Base-by-base conservation (phyloP, 1,140 invertebrate genomes). In the Mylabris phalerata region DNA sequence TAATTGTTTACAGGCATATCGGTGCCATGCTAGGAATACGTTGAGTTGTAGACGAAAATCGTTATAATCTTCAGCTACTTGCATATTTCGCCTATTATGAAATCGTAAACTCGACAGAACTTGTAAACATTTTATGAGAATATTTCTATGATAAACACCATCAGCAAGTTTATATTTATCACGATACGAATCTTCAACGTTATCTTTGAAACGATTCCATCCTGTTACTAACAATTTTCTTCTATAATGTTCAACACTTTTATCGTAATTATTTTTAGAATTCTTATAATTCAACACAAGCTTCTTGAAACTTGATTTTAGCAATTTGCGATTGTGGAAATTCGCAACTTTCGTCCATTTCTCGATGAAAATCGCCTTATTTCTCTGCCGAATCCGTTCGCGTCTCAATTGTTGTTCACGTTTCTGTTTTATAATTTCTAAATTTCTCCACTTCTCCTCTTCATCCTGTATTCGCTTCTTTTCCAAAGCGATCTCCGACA, bases 21-120 rank as follows among this genome's bases (percentile, higher is more conserved):
- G 65, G 3, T 73, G 67, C 72, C 82, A 82, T 38, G 73, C 69
- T n/a, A 69, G 67, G 61, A 84, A 83, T 26, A 75, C 71, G 24
- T 75, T 63, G 48, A 78, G 76, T 49, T 75, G 72, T n/a, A 81
- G 63, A 55, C 75, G 78, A 13, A 83, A 71, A 50, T 82, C 80
- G 59, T 81, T 79, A 65, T 79, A 81, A 67, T 85, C 83, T 47
- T 82, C 79, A 11, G 83, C 83, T 4, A 82, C 79, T 72, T 81
- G 78, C 62, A 55, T 51, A 10, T 32, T 32, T 32, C 32, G 32
- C 7, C 7, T 32, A 32, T 4, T 32, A 32, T 32, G 4, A 32
- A 32, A 5, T 32, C 7, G 32, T 32, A 32, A 32, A 19, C 19
- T 32, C 7, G 32, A 5, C 4, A 5, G 32, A 32, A 32, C 32